Base-by-base conservation (phyloP, 2,113 vertebrate genomes). In the Danionella cerebrum region DNA sequence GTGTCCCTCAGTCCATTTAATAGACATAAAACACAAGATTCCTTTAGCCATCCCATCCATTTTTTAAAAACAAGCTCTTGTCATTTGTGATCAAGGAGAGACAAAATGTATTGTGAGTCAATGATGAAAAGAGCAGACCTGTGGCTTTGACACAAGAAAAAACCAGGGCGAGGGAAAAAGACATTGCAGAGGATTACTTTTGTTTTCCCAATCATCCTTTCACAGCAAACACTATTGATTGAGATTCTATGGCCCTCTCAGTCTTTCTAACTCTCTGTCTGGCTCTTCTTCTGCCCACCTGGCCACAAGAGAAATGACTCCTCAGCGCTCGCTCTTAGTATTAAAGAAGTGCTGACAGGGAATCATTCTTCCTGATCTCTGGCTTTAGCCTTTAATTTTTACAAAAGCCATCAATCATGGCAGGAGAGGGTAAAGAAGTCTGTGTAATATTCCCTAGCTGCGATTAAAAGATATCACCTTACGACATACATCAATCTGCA, bases 331-430 rank as follows among this genome's bases (percentile, higher is more conserved):
- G 63, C 65, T 54, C 66, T 74, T 76, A 78, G 79, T 76, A 84
- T 86, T 85, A 84, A 80, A 81, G 77, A 81, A 80, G 74, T 54
- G 10, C 69, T 83, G 83, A 84, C 80, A 83, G 82, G 82, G 80
- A 84, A 86, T 87, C 83, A 79, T 55, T 86, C 84, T 85, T 85
- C 78, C 81, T 87, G 84, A 87, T 85, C 84, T 87, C 81, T 80
- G 79, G 80, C 76, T 80, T 82, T 72, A 84, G 82, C 69, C 79
- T 83, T 82, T 85, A 77, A 86, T 84, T 86, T 85, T 84, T 79
- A 86, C 75, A 69, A 84, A 82, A 81, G 81, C 81, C 77, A 87
- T 89, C 83, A 85, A 84, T 88, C 85, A 86, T 42, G 42, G 79
- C 73, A 79, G 81, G 75, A 79, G 27, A 16, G 44, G 69, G 66